Evolutionary conservation across 2,888 invertebrate genomes (phyloP), one percentile per base, ranked within the genome.

Genomic region (Blera fallax): DNA sequence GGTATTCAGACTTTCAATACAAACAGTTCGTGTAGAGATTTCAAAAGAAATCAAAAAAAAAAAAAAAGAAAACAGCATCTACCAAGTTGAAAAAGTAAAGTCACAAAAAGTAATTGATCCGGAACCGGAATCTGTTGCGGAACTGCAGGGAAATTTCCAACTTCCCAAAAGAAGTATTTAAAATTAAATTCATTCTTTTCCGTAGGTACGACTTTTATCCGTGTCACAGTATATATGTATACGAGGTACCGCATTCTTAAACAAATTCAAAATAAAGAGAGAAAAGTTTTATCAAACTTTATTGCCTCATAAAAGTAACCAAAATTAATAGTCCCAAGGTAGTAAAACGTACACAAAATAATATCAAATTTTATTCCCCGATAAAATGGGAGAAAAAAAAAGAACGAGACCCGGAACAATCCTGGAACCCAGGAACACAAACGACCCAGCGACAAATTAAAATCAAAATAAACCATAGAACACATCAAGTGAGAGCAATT

Each of bases 401-500:
- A 10, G 1, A 34, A 34, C 2, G 10, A 21, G 1, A 14, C 50
- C 7, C 40, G 32, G 6, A n/a, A 48, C 18, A 48, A 10, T 32
- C 50, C 37, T 6, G 43, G 34, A 58, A 24, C 32, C 27, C 7
- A 21, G 37, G 21, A 54, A 45, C 60, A 67, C 40, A 81, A 77
- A 67, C 60, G 58, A 60, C 34, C 56, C 65, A 32, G 79, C 72
- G 79, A 79, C 79, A 79, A 85, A 85, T 85, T 76, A 81, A 85
- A 85, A 81, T 85, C 85, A 85, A 81, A 85, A 85, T 85, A 85
- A 85, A 74, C 85, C 85, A 85, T 72, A 76, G 76, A 85, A 56
- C 67, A 48, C 81, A 81, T 85, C 81, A 81, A 85, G 76, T 77
- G 81, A 72, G 76, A 77, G 85, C 85, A 85, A 85, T 85, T 85